Conservation (phyloP, 2,797 vertebrate genomes). For the Mormyrops boulengeri region DNA sequence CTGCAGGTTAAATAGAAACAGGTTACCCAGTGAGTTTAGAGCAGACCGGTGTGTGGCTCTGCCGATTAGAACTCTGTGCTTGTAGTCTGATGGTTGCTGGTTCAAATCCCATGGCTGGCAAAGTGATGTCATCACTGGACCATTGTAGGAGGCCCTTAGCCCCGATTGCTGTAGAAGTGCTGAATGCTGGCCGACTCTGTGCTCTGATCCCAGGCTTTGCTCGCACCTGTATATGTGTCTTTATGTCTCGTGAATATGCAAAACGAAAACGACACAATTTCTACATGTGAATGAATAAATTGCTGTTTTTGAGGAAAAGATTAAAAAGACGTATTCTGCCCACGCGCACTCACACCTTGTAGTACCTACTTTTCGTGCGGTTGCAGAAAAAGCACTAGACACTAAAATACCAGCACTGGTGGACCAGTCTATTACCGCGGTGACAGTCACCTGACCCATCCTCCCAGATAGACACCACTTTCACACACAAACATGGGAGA, state of each 20-base stretch:
- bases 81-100: neutral
- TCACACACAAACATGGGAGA: neutral
- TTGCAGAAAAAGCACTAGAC: neutral
- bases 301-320: neutral
- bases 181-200: neutral
- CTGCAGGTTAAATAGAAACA: neutral
- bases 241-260: neutral
- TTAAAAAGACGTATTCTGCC: neutral
- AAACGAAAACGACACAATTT: neutral
- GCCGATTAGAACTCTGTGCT: neutral
- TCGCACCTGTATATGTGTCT: neutral
- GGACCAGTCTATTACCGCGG: neutral
- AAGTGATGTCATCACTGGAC: neutral
- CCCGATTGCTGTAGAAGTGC: neutral
- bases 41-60: neutral
- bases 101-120: neutral
- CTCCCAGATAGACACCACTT: neutral
- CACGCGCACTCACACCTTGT: neutral
- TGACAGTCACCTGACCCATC: neutral
- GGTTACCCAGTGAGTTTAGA: neutral
- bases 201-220: neutral
- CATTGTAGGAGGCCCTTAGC: neutral
- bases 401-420: neutral
- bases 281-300: neutral
- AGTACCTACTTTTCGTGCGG: neutral